Conservation (phyloP, 2,113 vertebrate species). For the Limanda limanda region DNA sequence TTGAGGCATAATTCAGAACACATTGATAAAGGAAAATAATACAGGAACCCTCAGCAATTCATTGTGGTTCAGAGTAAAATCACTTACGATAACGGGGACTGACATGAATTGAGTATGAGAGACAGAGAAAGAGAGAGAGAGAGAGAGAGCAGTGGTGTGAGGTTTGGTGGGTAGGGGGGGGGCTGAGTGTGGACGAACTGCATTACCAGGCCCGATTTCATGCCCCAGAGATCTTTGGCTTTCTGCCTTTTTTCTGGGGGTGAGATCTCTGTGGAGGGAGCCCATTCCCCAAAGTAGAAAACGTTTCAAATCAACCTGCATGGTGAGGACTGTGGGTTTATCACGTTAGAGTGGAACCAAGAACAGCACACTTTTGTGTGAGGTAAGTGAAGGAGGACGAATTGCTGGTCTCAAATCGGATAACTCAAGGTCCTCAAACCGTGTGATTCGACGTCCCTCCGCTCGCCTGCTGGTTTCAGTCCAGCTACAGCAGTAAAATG, state of each 20-base stretch:
- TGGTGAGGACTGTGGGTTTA: constrained; percentile 44
- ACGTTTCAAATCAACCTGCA: constrained; percentile 43
- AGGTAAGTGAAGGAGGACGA: constrained; percentile 32
- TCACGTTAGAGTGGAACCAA: constrained; percentile 40
- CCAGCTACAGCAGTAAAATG: constrained; percentile 40
- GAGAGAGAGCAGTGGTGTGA: constrained; percentile 42
- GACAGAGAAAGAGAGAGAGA: constrained; percentile 25
- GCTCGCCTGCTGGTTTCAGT: constrained; percentile 36
- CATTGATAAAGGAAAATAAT: constrained; percentile 71
- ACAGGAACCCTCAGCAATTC: constrained; percentile 71
- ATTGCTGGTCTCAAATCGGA: constrained; percentile 14
- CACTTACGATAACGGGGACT: constrained; percentile 79
- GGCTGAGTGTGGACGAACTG: constrained; percentile 14
- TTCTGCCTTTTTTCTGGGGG: constrained; percentile 21
- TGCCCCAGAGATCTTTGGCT: constrained; percentile 59
- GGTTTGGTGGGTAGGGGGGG: constrained; percentile 57
- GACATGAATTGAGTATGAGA: constrained; percentile 57
- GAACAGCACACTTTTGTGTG: constrained; percentile 35
- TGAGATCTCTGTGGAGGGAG: constrained; percentile 27
- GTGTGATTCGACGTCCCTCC: constrained; percentile 22
- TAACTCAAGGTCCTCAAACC: constrained; percentile 24
- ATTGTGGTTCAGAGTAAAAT: constrained; percentile 71
- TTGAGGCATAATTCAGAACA: constrained; percentile 65
- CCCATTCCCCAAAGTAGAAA: constrained; percentile 10
- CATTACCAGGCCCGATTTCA: constrained; percentile 54